These are phyloP conservation scores for Orius laevigatus DNA, from an alignment of 1,140 invertebrate genomes.

Conservation along the genomic window DNA sequence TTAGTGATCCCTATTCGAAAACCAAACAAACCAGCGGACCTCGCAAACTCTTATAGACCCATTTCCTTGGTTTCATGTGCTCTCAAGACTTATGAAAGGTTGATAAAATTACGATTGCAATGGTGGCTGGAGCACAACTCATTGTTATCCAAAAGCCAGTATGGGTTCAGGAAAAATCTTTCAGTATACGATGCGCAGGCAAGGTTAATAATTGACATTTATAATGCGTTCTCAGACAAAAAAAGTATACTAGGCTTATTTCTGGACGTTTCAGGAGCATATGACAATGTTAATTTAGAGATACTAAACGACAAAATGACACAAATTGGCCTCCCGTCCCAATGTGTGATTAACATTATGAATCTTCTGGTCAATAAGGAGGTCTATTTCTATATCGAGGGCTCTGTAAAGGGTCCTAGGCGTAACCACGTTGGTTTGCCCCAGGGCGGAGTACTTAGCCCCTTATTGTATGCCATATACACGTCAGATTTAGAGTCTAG, in stretches of 20 bases:
- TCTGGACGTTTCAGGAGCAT: background rate
- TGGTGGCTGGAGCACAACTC: conserved; percentile 4
- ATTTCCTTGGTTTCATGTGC: background rate
- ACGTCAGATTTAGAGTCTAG: background rate
- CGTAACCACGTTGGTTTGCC: background rate
- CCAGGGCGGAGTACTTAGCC: background rate
- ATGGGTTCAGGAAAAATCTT: background rate
- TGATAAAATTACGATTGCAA: background rate
- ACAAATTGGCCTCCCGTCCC: background rate
- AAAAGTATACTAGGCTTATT: background rate
- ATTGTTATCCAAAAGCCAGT: background rate
- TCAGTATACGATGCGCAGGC: background rate
- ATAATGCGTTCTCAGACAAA: background rate
- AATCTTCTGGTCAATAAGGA: background rate
- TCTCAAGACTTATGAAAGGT: conserved; percentile 2
- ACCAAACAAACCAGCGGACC: background rate
- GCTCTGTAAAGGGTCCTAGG: background rate
- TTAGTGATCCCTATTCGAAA: background rate
- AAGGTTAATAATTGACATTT: background rate
- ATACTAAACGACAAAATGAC: background rate
- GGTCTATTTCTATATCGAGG: background rate
- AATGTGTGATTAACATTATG: background rate
- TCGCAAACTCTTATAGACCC: background rate
- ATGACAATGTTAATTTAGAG: background rate
- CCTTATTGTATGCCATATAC: conserved; percentile 2